Evolutionary conservation across 2,888 invertebrate species (phyloP), one percentile per base, ranked within the genome.

Genomic region (Mantis religiosa): DNA sequence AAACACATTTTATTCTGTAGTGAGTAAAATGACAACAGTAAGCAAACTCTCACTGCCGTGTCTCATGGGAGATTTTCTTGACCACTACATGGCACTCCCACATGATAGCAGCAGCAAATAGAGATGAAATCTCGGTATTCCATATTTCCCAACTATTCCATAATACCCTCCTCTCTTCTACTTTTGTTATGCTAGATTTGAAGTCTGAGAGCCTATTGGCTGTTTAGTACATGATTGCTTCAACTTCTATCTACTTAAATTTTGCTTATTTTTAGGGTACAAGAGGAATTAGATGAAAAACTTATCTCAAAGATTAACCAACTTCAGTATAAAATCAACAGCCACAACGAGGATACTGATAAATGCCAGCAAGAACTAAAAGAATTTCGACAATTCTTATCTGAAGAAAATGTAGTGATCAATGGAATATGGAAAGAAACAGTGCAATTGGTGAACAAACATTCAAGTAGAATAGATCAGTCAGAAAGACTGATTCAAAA

Each of bases 351-450:
- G 25, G 4, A 71, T 71, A 3, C 20, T 20, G 54, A 71, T 71
- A 71, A 71, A 8, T 71, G 25, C 25, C 54, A 71, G 25, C 15
- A 25, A 20, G 54, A 71, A 71, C 8, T 87, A 41, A 82, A 87
- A 14, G 87, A 87, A 25, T 87, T 87, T 34, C 47, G 34, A n/a
- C 82, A 87, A 87, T 87, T 87, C 27, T 82, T 87, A 15, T 82
- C 87, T 8, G 41, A 41, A 34, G 87, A 87, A 34, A 87, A 87
- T 82, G 30, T 87, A 3, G 82, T 87, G 87, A 87, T 87, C 47
- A 87, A 82, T 87, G 87, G 82, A 3, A 9, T 87, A 12, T 87
- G 87, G 87, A 41, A 81, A 34, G 87, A 87, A 30, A 81, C 34
- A 14, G 2, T 87, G 15, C 82, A 81, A n/a, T 34, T 27, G 27